Evolutionary conservation across 1,140 invertebrate species (phyloP), one percentile per base, ranked within the genome.

Genomic region (Palaemon carinicauda): DNA sequence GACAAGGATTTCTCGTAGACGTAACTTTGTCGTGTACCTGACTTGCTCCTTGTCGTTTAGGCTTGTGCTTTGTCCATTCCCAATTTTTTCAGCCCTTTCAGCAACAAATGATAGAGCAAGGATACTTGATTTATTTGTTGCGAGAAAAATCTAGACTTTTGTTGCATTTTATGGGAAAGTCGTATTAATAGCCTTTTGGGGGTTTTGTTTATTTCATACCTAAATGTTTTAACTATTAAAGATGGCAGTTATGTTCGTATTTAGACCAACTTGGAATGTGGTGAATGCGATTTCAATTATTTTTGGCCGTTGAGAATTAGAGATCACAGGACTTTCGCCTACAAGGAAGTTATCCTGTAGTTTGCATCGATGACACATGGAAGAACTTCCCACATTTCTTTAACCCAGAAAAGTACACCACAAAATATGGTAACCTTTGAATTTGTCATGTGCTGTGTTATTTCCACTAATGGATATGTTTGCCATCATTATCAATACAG

Each of bases 61-160:
- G 77, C 83, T 86, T 86, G 56, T 86, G 83, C 83, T 86, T n/a
- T 86, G 77, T 86, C 78, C 83, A 86, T 86, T 86, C 83, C 83
- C 83, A 86, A 86, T 80, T 86, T n/a, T 85, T 86, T 86, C 83
- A 86, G 83, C 83, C 83, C 83, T 86, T 86, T 86, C 83, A 86
- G 83, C 83, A 86, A 86, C 75, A 80, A 51, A 80, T 86, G 80
- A 78, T 77, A 51, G 80, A 73, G 78, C 65, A 80, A 73, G 65
- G 78, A 78, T 73, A 24, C 15, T 19, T 86, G 80, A 80, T 71
- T 79, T 69, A 15, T 80, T 80, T 86, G 33, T 73, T 52, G 31
- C 52, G 71, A 84, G 65, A 77, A 54, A 78, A 29, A 69, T 53
- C 50, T 79, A 80, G 69, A 80, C 71, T 80, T 56, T 71, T 86